Base-by-base conservation (phyloP, 2,113 vertebrate species). In the Nycticorax nycticorax region DNA sequence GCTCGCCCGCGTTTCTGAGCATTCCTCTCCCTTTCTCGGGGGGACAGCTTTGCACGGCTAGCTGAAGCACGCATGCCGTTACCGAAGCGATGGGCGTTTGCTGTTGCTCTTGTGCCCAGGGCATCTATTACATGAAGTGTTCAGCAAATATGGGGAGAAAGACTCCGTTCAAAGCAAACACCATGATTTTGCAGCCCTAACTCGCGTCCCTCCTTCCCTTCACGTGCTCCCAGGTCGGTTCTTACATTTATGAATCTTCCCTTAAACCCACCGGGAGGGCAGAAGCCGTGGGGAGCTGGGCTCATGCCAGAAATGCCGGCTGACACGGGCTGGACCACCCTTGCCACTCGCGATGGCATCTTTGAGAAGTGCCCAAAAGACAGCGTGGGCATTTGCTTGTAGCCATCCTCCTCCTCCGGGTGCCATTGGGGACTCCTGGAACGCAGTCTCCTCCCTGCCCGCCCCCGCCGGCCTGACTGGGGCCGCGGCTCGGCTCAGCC, bases 1-100 rank as follows among this genome's bases (percentile, higher is more conserved):
- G 45, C 57, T 72, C 1, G 0, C n/a, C 23, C 0, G 0, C 1
- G 1, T 17, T 37, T 18, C 53, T 33, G 57, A 64, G 33, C 4
- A 0, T n/a, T 41, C 22, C 24, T 3, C 9, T 43, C 32, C 41
- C 62, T 27, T 50, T 35, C 69, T 41, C 7, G 2, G 41, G 30
- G 68, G 53, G 32, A 47, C 3, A 8, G 45, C 28, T 72, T 33
- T 66, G 37, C 59, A 9, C 8, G 2, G 8, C 26, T 14, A 45
- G 37, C 14, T 0, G 12, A 37, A 17, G 1, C 5, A 10, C 1
- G 3, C 23, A 0, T 26, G 52, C 59, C 0, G 27, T 39, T 59
- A 37, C 59, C 2, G 7, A 52, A 64, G 26, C 1, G 1, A 32
- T 35, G 16, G 2, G 26, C 22, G 48, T 84, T 56, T 56, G 48